Conservation (phyloP, 1,140 invertebrate genomes). For the Ooceraea biroi region DNA sequence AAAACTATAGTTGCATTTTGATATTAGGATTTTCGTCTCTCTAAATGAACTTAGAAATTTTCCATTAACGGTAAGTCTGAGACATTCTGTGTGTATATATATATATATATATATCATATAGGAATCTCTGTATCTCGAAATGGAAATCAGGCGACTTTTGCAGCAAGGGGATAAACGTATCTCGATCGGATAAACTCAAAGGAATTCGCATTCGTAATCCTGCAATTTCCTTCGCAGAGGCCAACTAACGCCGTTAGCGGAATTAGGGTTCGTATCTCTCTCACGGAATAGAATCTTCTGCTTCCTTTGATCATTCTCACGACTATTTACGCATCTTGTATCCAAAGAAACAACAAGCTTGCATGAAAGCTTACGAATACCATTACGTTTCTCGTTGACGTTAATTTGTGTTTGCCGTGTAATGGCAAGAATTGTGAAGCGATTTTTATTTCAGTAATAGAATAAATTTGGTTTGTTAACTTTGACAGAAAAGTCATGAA, state of each 20-base stretch:
- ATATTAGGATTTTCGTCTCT: too few species aligned
- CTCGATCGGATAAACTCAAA: conserved; percentile 43
- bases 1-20: too few species aligned
- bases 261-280: conserved; percentile 41
- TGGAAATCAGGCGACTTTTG: conserved; percentile 16
- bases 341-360: conserved; percentile 7
- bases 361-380: background rate
- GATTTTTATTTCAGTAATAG: background rate
- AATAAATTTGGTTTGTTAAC: background rate
- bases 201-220: conserved; percentile 9
- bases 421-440: background rate
- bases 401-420: background rate
- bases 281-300: conserved; percentile 46
- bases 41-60: background rate
- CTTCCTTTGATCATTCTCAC: conserved; percentile 48
- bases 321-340: conserved; percentile 33
- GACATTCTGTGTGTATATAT: too few species aligned
- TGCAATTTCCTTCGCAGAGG: conserved; percentile 31
- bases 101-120: background rate
- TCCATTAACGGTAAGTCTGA: background rate
- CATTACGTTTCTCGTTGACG: conserved; percentile 5
- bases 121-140: conserved; percentile 12
- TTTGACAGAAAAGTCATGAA: background rate
- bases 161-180: background rate
- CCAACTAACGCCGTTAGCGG: conserved; percentile 29